Base-by-base conservation (phyloP, 2,888 invertebrate species). In the Drosophila nr. medialis region DNA sequence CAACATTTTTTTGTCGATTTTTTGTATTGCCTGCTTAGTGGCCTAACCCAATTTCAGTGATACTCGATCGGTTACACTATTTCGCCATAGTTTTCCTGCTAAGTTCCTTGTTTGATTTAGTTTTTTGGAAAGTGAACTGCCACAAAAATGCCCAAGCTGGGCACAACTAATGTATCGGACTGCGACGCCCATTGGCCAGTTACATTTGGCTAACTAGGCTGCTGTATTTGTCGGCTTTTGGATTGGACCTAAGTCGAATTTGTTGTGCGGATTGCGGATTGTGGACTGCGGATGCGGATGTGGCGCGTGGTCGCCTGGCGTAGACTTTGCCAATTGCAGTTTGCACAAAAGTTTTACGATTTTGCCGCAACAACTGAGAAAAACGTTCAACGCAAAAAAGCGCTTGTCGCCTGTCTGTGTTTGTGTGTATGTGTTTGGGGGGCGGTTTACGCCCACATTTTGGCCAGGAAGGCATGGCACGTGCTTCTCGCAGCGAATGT, bases 401-500 rank as follows among this genome's bases (percentile, higher is more conserved):
- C 10, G 32, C 48, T 50, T 54, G 59, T 67, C 18, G 40, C 21
- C 36, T 36, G 13, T 61, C 2, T 54, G 32, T 24, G n/a, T 42
- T 18, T 48, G 11, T 60, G 50, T 59, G 60, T 11, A 32, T 59
- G 42, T 40, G 56, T 13, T 24, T n/a, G 40, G 4, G 32, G n/a
- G 21, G 18, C 18, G 65, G 18, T 11, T 34, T 11, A 76, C 65
- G 72, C 76, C 64, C 69, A 58, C 67, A 63, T 73, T 75, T 73
- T 58, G 59, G 67, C 59, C 70, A 73, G 74, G 68, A 13, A 45
- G 45, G 13, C 72, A 64, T 29, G 69, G 81, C 69, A 70, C 81
- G 84, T 81, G 81, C 71, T 69, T 71, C 81, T 82, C 77, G 83
- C 86, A 71, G 75, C 77, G 73, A 79, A 88, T 90, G 77, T 86